Conservation (phyloP, 2,113 vertebrate genomes). For the Sturnira hondurensis region DNA sequence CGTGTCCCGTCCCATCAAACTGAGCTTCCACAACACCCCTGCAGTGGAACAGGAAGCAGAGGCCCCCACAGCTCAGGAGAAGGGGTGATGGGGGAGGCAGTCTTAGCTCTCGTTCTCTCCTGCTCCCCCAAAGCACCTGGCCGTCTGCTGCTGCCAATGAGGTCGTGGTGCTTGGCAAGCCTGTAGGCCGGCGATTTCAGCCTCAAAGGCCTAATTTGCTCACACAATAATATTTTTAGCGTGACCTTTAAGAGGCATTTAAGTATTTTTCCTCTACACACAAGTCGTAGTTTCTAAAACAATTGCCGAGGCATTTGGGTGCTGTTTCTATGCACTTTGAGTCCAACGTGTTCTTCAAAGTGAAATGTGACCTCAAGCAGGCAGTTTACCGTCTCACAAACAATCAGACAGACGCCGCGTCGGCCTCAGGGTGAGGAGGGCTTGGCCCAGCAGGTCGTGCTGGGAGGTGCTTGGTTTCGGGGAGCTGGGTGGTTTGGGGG, state of each 20-base stretch:
- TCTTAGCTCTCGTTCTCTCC: not conserved
- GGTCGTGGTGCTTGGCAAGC: accelerated
- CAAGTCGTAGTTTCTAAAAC: not conserved
- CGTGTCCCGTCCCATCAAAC: not conserved
- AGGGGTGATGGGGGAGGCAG: not conserved
- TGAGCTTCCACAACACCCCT: not conserved
- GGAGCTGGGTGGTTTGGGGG: not conserved
- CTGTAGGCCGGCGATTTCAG: not conserved
- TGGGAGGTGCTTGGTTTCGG: not conserved
- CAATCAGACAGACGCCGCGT: not conserved
- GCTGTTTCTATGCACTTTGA: not conserved
- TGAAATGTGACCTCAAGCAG: not conserved
- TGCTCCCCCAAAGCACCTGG: not conserved
- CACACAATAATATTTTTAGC: not conserved
- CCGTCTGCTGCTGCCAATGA: not conserved
- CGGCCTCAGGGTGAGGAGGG: accelerated
- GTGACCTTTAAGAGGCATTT: not conserved
- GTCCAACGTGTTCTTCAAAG: not conserved
- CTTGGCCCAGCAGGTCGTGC: too few relatives aligned
- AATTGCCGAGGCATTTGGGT: not conserved
- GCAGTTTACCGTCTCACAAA: too few relatives aligned
- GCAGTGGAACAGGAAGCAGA: not conserved
- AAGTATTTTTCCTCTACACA: not conserved
- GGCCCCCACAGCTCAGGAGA: not conserved
- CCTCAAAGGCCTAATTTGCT: not conserved